Percentiles rank a stretch among this genome's conserved stretches.
Conservation (phyloP, 2,888 invertebrate genomes). For the Gymnoscelis rufifasciata region DNA sequence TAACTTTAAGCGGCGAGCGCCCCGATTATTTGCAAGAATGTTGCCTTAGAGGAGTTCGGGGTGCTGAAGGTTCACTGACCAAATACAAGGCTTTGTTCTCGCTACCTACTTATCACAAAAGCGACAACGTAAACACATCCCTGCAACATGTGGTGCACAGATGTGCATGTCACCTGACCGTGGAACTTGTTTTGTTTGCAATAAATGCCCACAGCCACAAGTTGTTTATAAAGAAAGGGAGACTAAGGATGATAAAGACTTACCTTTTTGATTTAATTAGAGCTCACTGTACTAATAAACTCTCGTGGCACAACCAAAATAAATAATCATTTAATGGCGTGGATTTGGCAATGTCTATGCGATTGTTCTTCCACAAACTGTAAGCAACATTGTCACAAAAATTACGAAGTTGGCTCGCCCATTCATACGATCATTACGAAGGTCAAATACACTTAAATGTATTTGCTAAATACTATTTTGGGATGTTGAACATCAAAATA, state of each 20-base stretch:
- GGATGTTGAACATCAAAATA: no score
- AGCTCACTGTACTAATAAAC: no score
- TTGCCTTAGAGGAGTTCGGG: no score
- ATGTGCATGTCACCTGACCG: conserved; percentile 34
- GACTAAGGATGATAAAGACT: not conserved
- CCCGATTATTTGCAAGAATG: no score
- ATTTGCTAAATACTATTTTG: no score
- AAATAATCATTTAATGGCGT: no score
- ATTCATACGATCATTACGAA: no score
- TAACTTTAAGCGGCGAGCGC: no score
- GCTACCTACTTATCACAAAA: not conserved
- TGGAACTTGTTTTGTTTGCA: conserved; percentile 5
- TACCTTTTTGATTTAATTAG: not conserved
- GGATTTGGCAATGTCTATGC: conserved; percentile 41
- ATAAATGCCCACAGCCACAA: conserved; percentile 6
- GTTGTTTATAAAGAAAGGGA: no score
- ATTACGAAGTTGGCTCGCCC: no score
- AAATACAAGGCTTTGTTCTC: conserved; percentile 1
- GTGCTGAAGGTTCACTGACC: not conserved
- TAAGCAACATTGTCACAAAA: conserved; percentile 35
- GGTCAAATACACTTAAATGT: no score
- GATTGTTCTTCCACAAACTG: conserved; percentile 35
- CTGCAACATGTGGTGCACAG: conserved; percentile 25
- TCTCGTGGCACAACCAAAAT: no score
- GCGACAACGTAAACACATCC: conserved; percentile 11